Evolutionary conservation across 2,888 invertebrate genomes (phyloP).

Genomic region (Cenopis cana): DNA sequence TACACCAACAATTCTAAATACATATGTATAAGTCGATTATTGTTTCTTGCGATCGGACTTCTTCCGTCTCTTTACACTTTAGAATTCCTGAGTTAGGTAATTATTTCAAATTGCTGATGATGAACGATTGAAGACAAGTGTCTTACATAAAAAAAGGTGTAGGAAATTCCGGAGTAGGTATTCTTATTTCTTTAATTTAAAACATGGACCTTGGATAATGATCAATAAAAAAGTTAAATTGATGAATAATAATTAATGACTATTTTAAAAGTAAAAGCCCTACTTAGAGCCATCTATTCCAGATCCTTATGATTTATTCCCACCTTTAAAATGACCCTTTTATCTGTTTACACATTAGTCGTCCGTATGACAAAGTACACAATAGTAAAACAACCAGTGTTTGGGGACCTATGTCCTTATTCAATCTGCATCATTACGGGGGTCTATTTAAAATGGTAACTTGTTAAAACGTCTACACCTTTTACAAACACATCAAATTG

Average conservation of each 20-base stretch:
- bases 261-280: conserved; percentile 49
- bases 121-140: no score
- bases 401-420: conserved; percentile 46
- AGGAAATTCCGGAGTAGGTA: no score
- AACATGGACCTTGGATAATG: not conserved
- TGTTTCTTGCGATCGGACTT: no score
- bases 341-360: conserved; percentile 71
- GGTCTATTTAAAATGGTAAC: conserved; percentile 54
- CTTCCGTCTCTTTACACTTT: no score
- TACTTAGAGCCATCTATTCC: conserved; percentile 48
- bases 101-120: no score
- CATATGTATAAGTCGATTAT: no score
- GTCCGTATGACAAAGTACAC: conserved; percentile 65
- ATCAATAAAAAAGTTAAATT: conserved; percentile 31
- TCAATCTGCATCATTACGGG: conserved; percentile 10
- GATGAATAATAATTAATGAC: conserved; percentile 48
- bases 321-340: conserved; percentile 59
- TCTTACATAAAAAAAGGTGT: no score
- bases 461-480: conserved; percentile 59
- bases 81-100: no score
- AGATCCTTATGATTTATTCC: conserved; percentile 66
- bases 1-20: no score
- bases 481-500: conserved; percentile 64
- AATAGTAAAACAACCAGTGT: conserved; percentile 51
- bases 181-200: no score